Evolutionary conservation across 92 coral and sea anemone species (phyloP), one percentile per base, ranked within the genome.

Genomic region (Isaurus tuberculatus): DNA sequence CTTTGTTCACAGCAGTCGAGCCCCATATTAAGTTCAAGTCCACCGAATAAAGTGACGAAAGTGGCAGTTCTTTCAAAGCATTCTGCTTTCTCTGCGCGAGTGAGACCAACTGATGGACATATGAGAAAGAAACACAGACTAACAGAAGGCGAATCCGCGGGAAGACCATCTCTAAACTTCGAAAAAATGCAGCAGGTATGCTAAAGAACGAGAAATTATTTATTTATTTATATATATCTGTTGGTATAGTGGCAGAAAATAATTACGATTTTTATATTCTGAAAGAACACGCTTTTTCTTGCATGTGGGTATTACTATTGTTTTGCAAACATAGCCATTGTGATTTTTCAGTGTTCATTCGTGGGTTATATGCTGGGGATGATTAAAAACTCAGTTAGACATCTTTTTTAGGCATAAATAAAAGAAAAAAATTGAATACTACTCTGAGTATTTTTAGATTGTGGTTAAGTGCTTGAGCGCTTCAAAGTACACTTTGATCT

Each of bases 171-270:
- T 29, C 77, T 97, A 67, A 93, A 97, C 90, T 97, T 97, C 71
- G 99, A 97, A 86, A 97, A 97, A 86, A 97, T 97, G 99, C 99
- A 94, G 85, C 97, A 92, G 98, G 99, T 90, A 90, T 48, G 75
- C 37, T 34, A 17, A 48, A n/a, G 40, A 36, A 36, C 73, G 11
- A 36, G 31, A 33, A 33, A 30, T 29, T 58, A 36, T 53, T 58
- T 70, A 55, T 48, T 40, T n/a, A 17, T 22, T 20, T 61, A 51
- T 63, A 26, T 55, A 55, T 55, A n/a, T 55, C 23, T 55, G 10
- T 55, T 19, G 8, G 25, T 7, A 8, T 19, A 11, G 53, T 60
- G 37, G 51, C 44, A 42, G 53, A 40, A n/a, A 8, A 75, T 11
- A 6, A 28, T 57, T 70, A 15, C 40, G 13, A 11, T 13, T 34